Conservation (phyloP, 2,113 vertebrate genomes). For the Phodopus roborovskii region DNA sequence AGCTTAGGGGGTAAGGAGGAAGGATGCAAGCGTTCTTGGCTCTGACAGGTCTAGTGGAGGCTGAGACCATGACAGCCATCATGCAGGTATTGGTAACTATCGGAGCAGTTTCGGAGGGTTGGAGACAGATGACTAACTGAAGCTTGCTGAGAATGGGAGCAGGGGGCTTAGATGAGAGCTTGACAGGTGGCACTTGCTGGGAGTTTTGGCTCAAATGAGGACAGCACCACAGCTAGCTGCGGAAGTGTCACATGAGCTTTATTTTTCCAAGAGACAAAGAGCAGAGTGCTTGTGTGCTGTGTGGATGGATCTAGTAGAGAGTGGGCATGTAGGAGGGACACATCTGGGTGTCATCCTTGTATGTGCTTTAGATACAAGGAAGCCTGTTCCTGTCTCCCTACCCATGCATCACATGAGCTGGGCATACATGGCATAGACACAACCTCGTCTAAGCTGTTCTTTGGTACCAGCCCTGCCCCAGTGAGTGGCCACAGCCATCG, state of each 20-base stretch:
- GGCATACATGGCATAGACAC: not conserved
- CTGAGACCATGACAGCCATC: not conserved
- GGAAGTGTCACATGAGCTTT: too few relatives aligned
- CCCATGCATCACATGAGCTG: not conserved
- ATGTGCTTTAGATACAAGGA: not conserved
- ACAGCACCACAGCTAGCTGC: not conserved
- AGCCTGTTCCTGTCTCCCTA: not conserved
- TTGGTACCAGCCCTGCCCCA: not conserved
- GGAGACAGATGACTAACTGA: rapidly evolving
- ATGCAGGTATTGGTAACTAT: too few relatives aligned
- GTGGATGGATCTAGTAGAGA: not conserved
- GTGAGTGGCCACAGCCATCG: too few relatives aligned
- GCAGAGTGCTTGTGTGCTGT: rapidly evolving
- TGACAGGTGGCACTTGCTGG: rapidly evolving
- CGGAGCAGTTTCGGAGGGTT: not conserved
- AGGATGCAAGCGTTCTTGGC: not conserved
- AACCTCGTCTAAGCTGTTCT: not conserved
- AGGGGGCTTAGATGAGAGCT: not conserved
- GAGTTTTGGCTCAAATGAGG: not conserved
- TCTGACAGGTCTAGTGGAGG: not conserved
- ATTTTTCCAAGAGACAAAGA: not conserved
- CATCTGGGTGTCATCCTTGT: not conserved
- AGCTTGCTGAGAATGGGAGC: not conserved
- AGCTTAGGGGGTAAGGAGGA: not conserved
- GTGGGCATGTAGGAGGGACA: not conserved